phyloP scores from a whole-genome alignment of 2,888 invertebrate genomes.

The Drosophila stalkeri region DNA sequence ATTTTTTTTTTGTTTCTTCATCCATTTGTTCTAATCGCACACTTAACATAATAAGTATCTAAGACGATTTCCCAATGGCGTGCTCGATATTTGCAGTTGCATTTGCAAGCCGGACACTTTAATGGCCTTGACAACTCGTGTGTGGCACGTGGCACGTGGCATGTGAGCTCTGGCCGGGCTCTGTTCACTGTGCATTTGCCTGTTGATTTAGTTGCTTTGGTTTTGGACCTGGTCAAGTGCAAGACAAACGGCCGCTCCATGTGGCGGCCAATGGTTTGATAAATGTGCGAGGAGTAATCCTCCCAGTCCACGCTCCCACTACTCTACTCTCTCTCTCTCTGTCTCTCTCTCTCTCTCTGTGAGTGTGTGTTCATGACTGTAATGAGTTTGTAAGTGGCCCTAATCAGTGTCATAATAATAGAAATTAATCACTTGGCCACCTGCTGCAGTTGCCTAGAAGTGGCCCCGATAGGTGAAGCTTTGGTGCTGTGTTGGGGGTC shows the following conservation, averaged over 20 bases:
- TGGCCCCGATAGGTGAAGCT: background rate
- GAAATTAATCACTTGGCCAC: constrained; percentile 71
- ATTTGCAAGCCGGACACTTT: constrained; percentile 7
- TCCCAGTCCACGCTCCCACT: background rate
- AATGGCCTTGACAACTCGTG: constrained; percentile 33
- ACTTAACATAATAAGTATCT: background rate
- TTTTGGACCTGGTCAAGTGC: constrained; percentile 61
- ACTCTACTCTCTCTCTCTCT: constrained; percentile 2
- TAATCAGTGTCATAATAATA: constrained; percentile 81
- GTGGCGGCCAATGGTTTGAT: constrained; percentile 77
- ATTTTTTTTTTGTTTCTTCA: too few relatives aligned
- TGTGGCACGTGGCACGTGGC: constrained; percentile 21
- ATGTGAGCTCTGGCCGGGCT: background rate
- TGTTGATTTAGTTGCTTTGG: constrained; percentile 56
- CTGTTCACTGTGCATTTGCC: constrained; percentile 19
- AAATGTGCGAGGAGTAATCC: constrained; percentile 52
- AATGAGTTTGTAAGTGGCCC: constrained; percentile 79
- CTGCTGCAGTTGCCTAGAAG: constrained; percentile 46
- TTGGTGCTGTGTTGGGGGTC: background rate
- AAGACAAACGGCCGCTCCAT: constrained; percentile 77
- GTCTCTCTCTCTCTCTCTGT: background rate
- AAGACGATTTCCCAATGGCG: background rate
- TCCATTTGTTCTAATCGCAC: background rate
- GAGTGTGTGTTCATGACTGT: constrained; percentile 56
- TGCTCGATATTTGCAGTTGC: constrained; percentile 6